Conservation (phyloP, 2,797 vertebrate species). For the Semaprochilodus insignis region DNA sequence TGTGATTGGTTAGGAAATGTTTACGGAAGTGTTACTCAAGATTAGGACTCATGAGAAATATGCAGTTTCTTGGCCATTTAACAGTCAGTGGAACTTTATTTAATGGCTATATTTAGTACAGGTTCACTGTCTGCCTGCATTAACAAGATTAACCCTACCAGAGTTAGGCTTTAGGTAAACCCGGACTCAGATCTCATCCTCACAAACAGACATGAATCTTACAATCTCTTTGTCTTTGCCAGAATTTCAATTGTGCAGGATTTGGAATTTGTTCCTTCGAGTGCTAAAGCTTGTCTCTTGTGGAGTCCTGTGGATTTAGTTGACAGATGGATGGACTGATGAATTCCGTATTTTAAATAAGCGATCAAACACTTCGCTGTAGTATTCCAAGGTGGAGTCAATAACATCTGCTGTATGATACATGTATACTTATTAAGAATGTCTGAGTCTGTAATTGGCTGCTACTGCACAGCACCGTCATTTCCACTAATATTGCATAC, state of each 20-base stretch:
- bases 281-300: not conserved
- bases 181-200: not conserved
- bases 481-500: too few relatives aligned
- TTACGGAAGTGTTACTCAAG: too few relatives aligned
- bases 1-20: too few relatives aligned
- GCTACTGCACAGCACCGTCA: too few relatives aligned
- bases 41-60: too few relatives aligned
- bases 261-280: not conserved
- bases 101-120: too few relatives aligned
- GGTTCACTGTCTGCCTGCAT: too few relatives aligned
- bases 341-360: not conserved
- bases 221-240: not conserved
- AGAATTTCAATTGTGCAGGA: not conserved
- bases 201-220: not conserved
- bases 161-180: not conserved
- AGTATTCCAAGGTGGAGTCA: not conserved
- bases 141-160: too few relatives aligned
- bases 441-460: too few relatives aligned
- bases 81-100: too few relatives aligned
- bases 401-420: not conserved
- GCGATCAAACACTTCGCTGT: not conserved
- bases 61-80: too few relatives aligned
- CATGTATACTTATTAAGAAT: too few relatives aligned
- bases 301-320: not conserved
- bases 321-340: constrained; percentile 29